A percentile compares a stretch with the other conserved stretches of the same genome.
These are phyloP conservation scores for Nipponia nippon DNA, from an alignment of 2,113 vertebrate genomes.

Conservation along the genomic window DNA sequence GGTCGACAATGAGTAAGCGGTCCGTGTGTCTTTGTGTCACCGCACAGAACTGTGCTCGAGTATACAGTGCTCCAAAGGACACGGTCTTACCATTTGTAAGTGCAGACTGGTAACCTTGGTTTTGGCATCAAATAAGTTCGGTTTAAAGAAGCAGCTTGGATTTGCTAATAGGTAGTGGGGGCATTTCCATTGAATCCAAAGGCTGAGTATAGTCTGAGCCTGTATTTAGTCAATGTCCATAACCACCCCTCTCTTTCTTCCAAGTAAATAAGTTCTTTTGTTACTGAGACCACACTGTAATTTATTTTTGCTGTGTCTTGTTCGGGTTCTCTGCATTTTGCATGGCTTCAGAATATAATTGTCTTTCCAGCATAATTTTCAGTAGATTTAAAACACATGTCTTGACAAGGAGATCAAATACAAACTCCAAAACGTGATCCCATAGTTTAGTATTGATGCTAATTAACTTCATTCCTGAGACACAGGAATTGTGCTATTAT, in stretches of 20 bases:
- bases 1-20: accelerated
- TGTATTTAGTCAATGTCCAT: neutral
- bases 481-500: neutral
- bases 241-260: neutral
- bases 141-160: neutral
- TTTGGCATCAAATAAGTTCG: neutral
- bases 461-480: neutral
- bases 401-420: neutral
- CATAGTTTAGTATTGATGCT: neutral
- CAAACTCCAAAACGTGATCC: neutral
- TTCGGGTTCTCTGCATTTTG: neutral
- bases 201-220: neutral
- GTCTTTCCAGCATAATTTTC: neutral
- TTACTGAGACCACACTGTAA: neutral
- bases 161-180: neutral
- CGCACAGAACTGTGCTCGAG: neutral
- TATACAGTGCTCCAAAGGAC: neutral
- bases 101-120: neutral
- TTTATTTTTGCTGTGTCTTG: neutral
- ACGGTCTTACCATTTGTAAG: neutral
- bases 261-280: neutral
- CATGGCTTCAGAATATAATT: neutral
- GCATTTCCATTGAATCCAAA: neutral
- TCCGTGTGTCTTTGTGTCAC: neutral
- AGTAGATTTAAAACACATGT: neutral